Conservation (phyloP, 2,888 invertebrate species). For the Agelastica alni region DNA sequence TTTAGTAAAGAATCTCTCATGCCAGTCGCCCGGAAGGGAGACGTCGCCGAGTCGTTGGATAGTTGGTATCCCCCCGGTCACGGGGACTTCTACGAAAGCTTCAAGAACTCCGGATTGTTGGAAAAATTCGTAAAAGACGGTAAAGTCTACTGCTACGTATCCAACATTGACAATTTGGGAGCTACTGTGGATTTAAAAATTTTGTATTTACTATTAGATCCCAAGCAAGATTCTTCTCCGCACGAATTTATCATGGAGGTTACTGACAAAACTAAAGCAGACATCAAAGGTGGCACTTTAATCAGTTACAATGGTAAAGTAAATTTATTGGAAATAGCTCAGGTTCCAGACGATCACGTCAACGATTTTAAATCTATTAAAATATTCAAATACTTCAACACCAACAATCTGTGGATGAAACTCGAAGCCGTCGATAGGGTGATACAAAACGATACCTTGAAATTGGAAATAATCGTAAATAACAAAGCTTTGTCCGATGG, state of each 20-base stretch:
- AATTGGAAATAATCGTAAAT: conserved; percentile 98
- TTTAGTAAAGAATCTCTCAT: conserved; percentile 92
- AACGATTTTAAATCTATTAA: conserved; percentile 99
- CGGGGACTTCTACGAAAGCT: conserved; percentile 97
- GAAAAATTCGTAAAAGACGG: conserved; percentile 84
- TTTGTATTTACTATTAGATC: conserved; percentile 68
- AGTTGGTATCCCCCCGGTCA: conserved; percentile 73
- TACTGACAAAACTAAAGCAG: conserved; percentile 97
- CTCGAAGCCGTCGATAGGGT: conserved; percentile 87
- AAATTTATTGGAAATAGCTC: conserved; percentile 94
- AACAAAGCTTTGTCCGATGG: conserved; percentile 92
- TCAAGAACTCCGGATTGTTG: conserved; percentile 90
- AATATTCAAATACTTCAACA: conserved; percentile 99
- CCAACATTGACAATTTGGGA: conserved; percentile 99
- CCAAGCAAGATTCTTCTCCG: conserved; percentile 55
- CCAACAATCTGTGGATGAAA: conserved; percentile 98
- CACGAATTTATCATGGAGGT: conserved; percentile 99
- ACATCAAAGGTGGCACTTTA: conserved; percentile 98
- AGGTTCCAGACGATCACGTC: conserved; percentile 94
- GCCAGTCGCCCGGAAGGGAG: conserved; percentile 81
- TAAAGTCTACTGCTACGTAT: conserved; percentile 94
- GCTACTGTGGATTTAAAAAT: conserved; percentile 97
- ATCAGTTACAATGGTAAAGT: conserved; percentile 95
- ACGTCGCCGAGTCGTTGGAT: conserved; percentile 78
- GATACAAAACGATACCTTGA: conserved; percentile 77